These are phyloP conservation scores for Aegotheles bennettii DNA, from an alignment of 2,113 vertebrate species.

Conservation along the genomic window DNA sequence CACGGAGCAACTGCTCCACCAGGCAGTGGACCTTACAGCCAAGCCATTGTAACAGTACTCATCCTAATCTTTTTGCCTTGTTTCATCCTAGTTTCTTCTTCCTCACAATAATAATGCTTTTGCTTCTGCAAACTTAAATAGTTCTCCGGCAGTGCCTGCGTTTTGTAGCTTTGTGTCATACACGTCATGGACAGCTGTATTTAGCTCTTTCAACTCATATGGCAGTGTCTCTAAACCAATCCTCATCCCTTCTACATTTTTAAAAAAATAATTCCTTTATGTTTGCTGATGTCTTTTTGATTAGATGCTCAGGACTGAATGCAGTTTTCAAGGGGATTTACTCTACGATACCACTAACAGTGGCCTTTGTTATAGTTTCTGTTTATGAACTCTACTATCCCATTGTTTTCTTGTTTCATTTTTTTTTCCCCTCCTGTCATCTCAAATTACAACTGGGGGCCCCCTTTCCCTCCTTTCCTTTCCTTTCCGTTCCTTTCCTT, in stretches of 20 bases:
- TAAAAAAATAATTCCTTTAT: neutral
- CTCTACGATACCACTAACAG: neutral
- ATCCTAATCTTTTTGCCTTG: neutral
- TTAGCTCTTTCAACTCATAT: neutral
- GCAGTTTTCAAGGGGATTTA: neutral
- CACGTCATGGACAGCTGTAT: fast-evolving
- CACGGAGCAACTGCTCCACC: neutral
- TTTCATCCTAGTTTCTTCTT: neutral
- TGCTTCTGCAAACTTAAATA: neutral
- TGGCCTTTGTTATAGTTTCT: slow-evolving; percentile 4
- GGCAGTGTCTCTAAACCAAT: neutral
- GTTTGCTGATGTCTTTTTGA: neutral
- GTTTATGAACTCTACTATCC: neutral
- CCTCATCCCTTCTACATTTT: neutral
- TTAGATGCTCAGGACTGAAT: neutral
- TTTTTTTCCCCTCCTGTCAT: neutral
- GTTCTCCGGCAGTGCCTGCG: neutral
- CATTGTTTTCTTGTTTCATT: neutral
- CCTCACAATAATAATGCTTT: neutral
- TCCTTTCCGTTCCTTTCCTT: neutral
- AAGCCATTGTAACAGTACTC: neutral
- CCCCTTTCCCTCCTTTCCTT: too few relatives aligned
- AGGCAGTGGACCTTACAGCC: neutral
- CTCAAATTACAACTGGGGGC: neutral
- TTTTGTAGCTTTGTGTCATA: neutral